Evolutionary conservation across 2,113 vertebrate species (phyloP).

Genomic region (Desmodus rotundus): DNA sequence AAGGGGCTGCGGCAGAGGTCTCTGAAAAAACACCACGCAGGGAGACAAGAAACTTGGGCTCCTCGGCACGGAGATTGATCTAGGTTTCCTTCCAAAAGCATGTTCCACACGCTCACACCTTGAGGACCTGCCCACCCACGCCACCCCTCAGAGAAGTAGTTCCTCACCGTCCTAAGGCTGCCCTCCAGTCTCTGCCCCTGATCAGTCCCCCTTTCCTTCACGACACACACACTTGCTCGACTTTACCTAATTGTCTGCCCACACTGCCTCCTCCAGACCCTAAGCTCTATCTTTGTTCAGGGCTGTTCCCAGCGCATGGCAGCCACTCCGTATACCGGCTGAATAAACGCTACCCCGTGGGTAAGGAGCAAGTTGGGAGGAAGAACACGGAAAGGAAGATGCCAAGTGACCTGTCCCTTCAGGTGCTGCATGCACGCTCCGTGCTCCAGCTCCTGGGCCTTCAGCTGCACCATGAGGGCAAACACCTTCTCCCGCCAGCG

Average conservation of each 20-base stretch:
- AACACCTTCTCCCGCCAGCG: conserved; percentile 82
- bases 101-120: neutral
- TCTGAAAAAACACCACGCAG: neutral
- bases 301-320: neutral
- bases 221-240: neutral
- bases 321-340: neutral
- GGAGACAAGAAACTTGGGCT: neutral
- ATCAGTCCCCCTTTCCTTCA: neutral
- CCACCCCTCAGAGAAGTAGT: neutral
- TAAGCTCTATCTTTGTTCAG: neutral
- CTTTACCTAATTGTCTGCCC: rapidly evolving
- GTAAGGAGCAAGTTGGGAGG: neutral
- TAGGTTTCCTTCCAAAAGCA: neutral
- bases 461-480: conserved; percentile 79
- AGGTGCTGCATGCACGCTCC: neutral
- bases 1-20: neutral
- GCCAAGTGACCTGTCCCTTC: conserved; percentile 65
- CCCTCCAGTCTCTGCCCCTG: neutral
- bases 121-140: neutral
- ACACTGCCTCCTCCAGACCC: neutral
- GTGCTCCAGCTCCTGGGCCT: conserved; percentile 76
- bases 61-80: neutral
- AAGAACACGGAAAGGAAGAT: too few relatives aligned
- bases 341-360: neutral
- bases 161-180: neutral